Evolutionary conservation across 1,140 invertebrate species (phyloP).

Genomic region (Forficula auricularia): DNA sequence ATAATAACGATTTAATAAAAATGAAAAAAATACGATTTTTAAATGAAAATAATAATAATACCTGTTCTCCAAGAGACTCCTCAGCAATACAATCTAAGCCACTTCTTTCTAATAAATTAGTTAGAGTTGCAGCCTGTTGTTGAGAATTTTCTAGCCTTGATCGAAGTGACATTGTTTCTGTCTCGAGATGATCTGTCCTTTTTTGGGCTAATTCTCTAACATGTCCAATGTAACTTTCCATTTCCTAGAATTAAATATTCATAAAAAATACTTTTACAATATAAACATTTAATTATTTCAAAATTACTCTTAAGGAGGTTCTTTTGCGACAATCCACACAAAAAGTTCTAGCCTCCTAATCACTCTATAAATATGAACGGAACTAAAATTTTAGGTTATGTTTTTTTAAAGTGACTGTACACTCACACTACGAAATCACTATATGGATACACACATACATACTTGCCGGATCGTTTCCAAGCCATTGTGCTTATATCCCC

Average conservation of each 20-base stretch:
- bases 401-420: no score
- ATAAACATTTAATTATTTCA: no score
- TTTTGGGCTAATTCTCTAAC: conserved; percentile 21
- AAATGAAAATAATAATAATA: neutral
- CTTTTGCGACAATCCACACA: no score
- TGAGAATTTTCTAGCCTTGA: conserved; percentile 16
- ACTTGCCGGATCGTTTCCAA: no score
- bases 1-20: neutral
- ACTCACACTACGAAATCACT: no score
- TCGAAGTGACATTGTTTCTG: conserved; percentile 17
- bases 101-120: conserved; percentile 13
- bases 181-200: conserved; percentile 20
- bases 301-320: no score
- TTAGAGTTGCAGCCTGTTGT: conserved; percentile 15
- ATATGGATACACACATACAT: no score
- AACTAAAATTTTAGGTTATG: no score
- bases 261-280: neutral
- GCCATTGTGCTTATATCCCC: no score
- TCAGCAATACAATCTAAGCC: conserved; percentile 15
- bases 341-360: no score
- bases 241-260: conserved; percentile 22
- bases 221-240: conserved; percentile 24
- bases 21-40: neutral
- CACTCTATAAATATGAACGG: no score
- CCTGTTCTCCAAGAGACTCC: conserved; percentile 16